Evolutionary conservation across 2,797 vertebrate genomes (phyloP).

Genomic region (Gambusia yucatana): DNA sequence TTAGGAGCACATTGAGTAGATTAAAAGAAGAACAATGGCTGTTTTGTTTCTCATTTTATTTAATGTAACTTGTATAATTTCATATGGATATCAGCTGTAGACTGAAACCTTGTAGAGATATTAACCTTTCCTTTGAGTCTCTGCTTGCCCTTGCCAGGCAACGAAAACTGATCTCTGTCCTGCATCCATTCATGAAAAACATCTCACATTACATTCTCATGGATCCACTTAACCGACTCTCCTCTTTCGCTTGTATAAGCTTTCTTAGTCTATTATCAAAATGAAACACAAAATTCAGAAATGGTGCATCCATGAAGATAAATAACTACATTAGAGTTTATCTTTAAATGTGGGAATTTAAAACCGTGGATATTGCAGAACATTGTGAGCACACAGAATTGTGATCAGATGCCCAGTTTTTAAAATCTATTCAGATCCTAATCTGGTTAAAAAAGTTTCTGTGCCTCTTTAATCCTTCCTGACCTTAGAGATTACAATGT

Average conservation of each 20-base stretch:
- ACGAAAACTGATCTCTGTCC: constrained; percentile 67
- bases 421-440: constrained; percentile 55
- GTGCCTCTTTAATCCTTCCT: constrained; percentile 23
- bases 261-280: not conserved
- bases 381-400: constrained; percentile 16
- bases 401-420: constrained; percentile 39
- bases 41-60: not conserved
- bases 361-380: not conserved
- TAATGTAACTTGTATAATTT: not conserved
- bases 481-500: constrained; percentile 41
- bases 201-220: constrained; percentile 66
- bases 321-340: not conserved
- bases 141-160: constrained; percentile 34
- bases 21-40: not conserved
- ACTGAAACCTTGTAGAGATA: not conserved
- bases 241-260: constrained; percentile 16
- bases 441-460: constrained; percentile 59
- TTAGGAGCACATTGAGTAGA: not conserved
- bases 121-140: constrained; percentile 2
- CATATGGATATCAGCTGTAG: not conserved
- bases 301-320: not conserved
- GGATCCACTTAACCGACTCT: constrained; percentile 23
- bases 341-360: constrained; percentile 6
- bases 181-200: constrained; percentile 73
- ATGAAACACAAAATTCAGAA: not conserved